Percentiles rank a stretch among this genome's conserved stretches.
Evolutionary conservation across 2,113 vertebrate genomes (phyloP).

Genomic region (Pygoscelis adeliae): DNA sequence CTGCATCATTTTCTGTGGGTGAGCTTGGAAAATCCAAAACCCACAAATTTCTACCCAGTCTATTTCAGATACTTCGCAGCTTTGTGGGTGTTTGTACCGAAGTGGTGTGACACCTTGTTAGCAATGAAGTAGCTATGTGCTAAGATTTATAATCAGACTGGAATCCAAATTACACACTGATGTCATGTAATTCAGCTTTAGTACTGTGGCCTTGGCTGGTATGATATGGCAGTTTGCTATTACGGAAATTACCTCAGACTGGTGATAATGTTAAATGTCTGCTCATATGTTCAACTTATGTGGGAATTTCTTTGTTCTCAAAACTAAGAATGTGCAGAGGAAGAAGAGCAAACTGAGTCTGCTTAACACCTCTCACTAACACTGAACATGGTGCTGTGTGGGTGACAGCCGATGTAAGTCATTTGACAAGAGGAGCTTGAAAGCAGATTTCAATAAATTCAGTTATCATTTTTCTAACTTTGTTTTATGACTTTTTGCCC

Average conservation of each 20-base stretch:
- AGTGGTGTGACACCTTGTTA: neutral
- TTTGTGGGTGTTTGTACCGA: conserved; percentile 5
- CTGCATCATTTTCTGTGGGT: neutral
- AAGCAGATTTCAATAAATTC: neutral
- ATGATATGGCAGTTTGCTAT: conserved; percentile 13
- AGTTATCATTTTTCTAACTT: neutral
- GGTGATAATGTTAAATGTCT: conserved; percentile 17
- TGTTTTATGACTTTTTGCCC: neutral
- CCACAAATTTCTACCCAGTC: neutral
- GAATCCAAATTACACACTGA: neutral
- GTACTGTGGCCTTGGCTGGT: neutral
- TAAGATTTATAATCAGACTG: neutral
- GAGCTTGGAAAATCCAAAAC: neutral
- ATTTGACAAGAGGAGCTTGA: neutral
- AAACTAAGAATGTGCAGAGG: neutral
- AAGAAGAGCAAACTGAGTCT: neutral
- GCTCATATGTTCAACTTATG: neutral
- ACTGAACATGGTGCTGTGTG: neutral
- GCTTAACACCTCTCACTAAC: conserved; percentile 13
- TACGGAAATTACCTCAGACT: conserved; percentile 38
- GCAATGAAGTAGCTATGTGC: neutral
- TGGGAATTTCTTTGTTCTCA: conserved; percentile 38
- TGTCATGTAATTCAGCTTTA: neutral
- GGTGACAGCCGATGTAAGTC: neutral
- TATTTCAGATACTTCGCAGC: neutral